phyloP scores from a whole-genome alignment of 64 coral and sea anemone species.

The Porites lutea region DNA sequence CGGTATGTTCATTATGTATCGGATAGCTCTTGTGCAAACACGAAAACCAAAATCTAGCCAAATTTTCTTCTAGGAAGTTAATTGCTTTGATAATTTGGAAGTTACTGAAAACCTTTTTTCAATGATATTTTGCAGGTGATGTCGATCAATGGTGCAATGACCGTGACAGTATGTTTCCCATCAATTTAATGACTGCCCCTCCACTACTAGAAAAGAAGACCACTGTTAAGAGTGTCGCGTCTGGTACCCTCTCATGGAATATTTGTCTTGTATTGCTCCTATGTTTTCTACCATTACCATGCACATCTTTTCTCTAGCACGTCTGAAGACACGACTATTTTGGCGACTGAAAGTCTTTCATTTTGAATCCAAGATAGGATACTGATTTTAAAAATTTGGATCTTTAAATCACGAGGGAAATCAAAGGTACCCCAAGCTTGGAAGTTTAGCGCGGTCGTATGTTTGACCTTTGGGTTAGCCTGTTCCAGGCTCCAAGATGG shows the following conservation, averaged over 20 bases:
- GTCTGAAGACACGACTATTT: not conserved
- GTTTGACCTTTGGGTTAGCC: too few relatives aligned
- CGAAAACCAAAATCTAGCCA: not conserved
- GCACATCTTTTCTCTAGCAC: not conserved
- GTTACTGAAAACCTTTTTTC: not conserved
- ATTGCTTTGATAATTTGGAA: too few relatives aligned
- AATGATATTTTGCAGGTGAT: constrained; percentile 38
- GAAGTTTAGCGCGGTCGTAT: too few relatives aligned
- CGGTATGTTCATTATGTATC: not conserved
- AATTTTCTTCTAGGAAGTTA: not conserved
- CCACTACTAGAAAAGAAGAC: not conserved
- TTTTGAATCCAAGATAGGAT: too few relatives aligned
- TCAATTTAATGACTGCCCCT: constrained; percentile 6
- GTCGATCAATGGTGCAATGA: constrained; percentile 73
- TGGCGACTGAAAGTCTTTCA: too few relatives aligned
- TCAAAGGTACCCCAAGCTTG: too few relatives aligned
- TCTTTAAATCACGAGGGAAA: too few relatives aligned
- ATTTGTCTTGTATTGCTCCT: not conserved
- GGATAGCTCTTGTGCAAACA: not conserved
- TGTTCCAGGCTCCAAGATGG: too few relatives aligned
- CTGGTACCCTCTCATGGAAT: not conserved
- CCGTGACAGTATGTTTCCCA: not conserved
- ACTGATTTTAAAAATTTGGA: too few relatives aligned
- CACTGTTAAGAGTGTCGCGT: not conserved
- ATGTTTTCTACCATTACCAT: not conserved